These are phyloP conservation scores for Hafferia zeledoni DNA, from an alignment of 2,797 vertebrate genomes.

Conservation along the genomic window DNA sequence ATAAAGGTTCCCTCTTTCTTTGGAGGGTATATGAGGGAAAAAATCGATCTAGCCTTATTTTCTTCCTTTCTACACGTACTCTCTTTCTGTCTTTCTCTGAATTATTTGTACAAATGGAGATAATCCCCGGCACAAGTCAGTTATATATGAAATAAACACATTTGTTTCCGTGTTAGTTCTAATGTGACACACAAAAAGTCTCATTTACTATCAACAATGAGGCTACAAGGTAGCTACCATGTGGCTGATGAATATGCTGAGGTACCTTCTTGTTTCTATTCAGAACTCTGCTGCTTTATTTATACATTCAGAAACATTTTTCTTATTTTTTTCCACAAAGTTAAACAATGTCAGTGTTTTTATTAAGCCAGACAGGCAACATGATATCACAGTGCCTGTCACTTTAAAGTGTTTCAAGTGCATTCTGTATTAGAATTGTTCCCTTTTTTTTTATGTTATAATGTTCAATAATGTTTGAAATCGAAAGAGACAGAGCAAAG, in stretches of 20 bases:
- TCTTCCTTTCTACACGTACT: constrained; percentile 52
- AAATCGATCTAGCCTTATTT: constrained; percentile 57
- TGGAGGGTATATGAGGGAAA: constrained; percentile 21
- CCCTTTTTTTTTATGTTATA: constrained; percentile 40
- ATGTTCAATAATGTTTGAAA: constrained; percentile 46
- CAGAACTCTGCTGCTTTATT: constrained; percentile 78
- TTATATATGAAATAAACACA: constrained; percentile 72
- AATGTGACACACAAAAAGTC: constrained; percentile 75
- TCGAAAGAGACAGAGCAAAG: constrained; percentile 41
- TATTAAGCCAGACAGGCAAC: constrained; percentile 55
- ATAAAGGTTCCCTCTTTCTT: constrained; percentile 36
- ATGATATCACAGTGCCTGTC: constrained; percentile 38
- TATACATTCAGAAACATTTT: constrained; percentile 76
- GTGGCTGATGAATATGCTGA: constrained; percentile 81
- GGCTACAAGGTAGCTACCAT: constrained; percentile 81
- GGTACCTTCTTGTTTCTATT: constrained; percentile 79
- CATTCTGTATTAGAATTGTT: constrained; percentile 70
- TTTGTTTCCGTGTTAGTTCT: constrained; percentile 71
- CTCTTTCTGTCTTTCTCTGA: constrained; percentile 54
- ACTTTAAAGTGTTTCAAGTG: constrained; percentile 49
- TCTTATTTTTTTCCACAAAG: constrained; percentile 68
- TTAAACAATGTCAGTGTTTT: constrained; percentile 68
- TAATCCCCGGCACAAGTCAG: constrained; percentile 71
- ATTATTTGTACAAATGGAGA: constrained; percentile 70
- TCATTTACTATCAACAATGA: constrained; percentile 76